Conservation (phyloP, 2,888 invertebrate species). For the Furcula furcula region DNA sequence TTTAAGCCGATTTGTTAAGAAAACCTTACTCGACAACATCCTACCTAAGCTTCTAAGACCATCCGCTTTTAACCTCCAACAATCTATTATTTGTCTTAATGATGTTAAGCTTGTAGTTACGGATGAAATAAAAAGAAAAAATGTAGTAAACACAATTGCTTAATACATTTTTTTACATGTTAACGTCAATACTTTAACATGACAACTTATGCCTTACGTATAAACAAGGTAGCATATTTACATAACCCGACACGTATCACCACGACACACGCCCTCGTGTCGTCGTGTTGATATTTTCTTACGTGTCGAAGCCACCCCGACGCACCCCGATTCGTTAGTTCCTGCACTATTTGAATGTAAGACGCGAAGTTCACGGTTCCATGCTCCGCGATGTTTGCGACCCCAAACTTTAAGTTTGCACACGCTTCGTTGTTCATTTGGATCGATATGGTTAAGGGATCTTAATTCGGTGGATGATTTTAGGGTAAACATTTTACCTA, state of each 20-base stretch:
- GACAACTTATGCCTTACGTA: too few relatives aligned
- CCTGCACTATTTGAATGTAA: conserved; percentile 79
- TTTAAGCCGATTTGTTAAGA: too few relatives aligned
- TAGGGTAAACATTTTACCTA: neutral
- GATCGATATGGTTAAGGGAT: conserved; percentile 54
- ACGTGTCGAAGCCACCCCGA: conserved; percentile 26
- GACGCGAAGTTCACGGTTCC: conserved; percentile 58
- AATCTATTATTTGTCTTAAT: too few relatives aligned
- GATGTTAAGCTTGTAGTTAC: too few relatives aligned
- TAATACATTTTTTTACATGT: too few relatives aligned
- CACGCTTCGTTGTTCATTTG: conserved; percentile 50
- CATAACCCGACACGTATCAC: conserved; percentile 18
- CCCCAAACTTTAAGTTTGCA: conserved; percentile 70
- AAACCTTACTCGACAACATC: too few relatives aligned
- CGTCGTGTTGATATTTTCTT: conserved; percentile 58
- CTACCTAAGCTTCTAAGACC: too few relatives aligned
- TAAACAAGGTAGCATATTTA: conserved; percentile 14
- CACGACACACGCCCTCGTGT: conserved; percentile 8
- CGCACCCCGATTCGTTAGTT: conserved; percentile 65
- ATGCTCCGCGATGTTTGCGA: conserved; percentile 57
- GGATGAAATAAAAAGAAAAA: too few relatives aligned
- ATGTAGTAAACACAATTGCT: too few relatives aligned
- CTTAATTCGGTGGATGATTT: conserved; percentile 16
- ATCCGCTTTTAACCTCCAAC: too few relatives aligned
- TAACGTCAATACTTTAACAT: too few relatives aligned